Conservation (phyloP, 1,140 invertebrate genomes). For the Apis cerana region DNA sequence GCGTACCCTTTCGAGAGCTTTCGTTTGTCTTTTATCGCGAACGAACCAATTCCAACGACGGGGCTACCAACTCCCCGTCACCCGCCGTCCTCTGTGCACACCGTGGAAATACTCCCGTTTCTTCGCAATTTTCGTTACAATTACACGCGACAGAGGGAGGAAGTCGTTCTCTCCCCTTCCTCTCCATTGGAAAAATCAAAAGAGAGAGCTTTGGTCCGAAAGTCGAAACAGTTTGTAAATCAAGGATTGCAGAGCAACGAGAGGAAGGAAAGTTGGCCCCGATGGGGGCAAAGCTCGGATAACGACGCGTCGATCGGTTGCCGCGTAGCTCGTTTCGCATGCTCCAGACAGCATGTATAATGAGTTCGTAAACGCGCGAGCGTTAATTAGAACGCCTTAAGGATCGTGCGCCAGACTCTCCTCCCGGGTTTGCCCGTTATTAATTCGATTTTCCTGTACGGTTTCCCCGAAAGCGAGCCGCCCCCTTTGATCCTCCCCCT, state of each 20-base stretch:
- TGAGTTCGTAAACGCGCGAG: not conserved
- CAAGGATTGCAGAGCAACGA: not conserved
- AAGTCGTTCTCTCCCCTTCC: no score
- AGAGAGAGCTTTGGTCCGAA: no score
- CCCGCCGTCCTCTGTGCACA: no score
- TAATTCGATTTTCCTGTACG: slow-evolving; percentile 54
- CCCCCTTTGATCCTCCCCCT: slow-evolving; percentile 55
- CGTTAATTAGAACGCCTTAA: slow-evolving; percentile 57
- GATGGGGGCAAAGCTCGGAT: not conserved
- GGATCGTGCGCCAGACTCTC: slow-evolving; percentile 18
- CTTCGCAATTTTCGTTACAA: no score
- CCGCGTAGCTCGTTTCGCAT: not conserved
- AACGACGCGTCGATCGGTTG: slow-evolving; percentile 7
- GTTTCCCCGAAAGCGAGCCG: slow-evolving; percentile 37
- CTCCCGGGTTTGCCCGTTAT: slow-evolving; percentile 40
- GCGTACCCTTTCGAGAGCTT: slow-evolving; percentile 41
- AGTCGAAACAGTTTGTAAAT: no score
- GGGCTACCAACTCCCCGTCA: no score
- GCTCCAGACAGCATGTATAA: slow-evolving; percentile 44
- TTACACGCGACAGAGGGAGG: no score
- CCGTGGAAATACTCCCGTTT: no score
- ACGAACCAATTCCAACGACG: slow-evolving; percentile 46
- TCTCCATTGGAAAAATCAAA: no score
- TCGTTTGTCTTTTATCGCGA: slow-evolving; percentile 63
- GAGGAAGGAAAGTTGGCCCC: not conserved